Evolutionary conservation across 2,113 vertebrate species (phyloP), one percentile per base, ranked within the genome.

Genomic region (Dipodomys merriami): DNA sequence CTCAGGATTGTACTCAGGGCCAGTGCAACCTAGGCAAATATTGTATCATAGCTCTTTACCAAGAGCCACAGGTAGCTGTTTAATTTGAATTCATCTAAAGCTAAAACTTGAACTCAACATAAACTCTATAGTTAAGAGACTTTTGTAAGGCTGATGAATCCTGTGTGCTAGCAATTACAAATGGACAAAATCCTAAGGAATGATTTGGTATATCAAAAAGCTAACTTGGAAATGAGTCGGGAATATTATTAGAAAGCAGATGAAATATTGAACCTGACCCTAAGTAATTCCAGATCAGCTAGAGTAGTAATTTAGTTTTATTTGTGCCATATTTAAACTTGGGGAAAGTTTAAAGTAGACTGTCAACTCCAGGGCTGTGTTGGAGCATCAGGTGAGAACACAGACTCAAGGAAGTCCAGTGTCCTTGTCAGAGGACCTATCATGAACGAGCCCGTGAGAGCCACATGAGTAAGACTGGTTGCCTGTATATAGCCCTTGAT

Each of bases 21-120:
- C 68, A 72, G 53, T 86, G n/a, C 23, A 20, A 4, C 16, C 65
- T 29, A 9, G 65, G 65, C 8, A 67, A 67, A 27, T n/a, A 12
- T 19, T 72, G 27, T 35, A 27, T 9, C 16, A 22, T 18, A 13
- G 16, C 2, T 4, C 53, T 73, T 29, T 23, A 39, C 71, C 53
- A 27, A 25, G 16, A 86, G 33, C 10, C 10, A 85, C 53, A 83
- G 30, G 49, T 33, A 69, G 67, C 90, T 62, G 78, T 86, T 94
- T 72, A 76, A 81, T 76, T 72, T 72, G 16, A 86, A 87, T 93
- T 86, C 87, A 87, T 72, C 27, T 18, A 91, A 94, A 67, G 68
- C 29, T 67, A 76, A 35, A 39, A 65, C 89, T 80, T 88, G 77
- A 49, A 71, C 69, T 79, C 25, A 80, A 67, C 29, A 60, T 71